Evolutionary conservation across 1,140 invertebrate species (phyloP).

Genomic region (Psilanteris sp.): DNA sequence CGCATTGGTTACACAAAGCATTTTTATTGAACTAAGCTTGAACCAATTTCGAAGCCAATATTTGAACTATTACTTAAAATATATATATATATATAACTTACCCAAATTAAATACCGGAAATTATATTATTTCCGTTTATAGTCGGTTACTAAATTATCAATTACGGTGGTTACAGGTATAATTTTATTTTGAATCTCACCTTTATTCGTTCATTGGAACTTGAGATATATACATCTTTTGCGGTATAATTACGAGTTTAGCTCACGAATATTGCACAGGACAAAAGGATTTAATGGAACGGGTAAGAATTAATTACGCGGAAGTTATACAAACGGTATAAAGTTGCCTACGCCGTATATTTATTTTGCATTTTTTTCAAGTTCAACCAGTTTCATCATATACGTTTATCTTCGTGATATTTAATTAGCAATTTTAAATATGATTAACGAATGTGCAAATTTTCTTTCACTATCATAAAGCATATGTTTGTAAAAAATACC

Average conservation of each 20-base stretch:
- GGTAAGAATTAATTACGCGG: constrained; percentile 43
- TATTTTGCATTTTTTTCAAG: constrained; percentile 30
- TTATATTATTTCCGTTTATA: no score
- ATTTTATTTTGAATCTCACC: constrained; percentile 27
- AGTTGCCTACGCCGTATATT: constrained; percentile 29
- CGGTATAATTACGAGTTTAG: constrained; percentile 51
- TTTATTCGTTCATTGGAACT: constrained; percentile 23
- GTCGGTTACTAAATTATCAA: no score
- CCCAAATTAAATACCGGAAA: no score
- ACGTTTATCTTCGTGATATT: constrained; percentile 3
- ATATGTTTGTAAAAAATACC: no score
- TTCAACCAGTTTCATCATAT: constrained; percentile 10
- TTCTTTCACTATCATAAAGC: no score
- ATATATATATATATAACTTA: no score
- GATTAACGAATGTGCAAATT: constrained; percentile 9
- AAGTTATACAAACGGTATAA: constrained; percentile 41
- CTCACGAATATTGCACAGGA: constrained; percentile 39
- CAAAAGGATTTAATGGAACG: constrained; percentile 43
- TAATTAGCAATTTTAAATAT: no score
- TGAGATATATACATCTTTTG: constrained; percentile 46
- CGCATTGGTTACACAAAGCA: no score
- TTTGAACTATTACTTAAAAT: no score
- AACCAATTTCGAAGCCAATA: no score
- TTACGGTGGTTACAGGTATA: no score
- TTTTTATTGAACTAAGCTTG: no score